Percentiles rank a stretch among this genome's conserved stretches.
Conservation (phyloP, 2,113 vertebrate genomes). For the Aleadryas rufinucha region DNA sequence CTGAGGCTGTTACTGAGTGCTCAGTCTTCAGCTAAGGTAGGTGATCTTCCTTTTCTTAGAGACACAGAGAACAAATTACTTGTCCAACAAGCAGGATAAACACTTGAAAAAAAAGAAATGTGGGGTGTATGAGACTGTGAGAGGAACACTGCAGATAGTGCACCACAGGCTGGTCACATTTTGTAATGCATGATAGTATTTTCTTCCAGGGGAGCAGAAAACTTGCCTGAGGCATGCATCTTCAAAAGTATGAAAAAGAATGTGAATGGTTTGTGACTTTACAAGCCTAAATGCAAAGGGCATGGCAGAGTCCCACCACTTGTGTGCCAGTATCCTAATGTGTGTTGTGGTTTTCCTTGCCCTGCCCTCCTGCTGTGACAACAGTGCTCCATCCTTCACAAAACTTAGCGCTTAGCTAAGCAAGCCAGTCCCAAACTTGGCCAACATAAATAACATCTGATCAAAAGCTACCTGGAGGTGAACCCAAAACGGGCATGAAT, state of each 20-base stretch:
- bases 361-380: not conserved
- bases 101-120: not conserved
- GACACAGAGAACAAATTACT: not conserved
- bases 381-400: not conserved
- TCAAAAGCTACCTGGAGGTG: not conserved
- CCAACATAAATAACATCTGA: not conserved
- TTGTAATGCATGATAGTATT: not conserved
- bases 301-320: not conserved
- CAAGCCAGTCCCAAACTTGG: not conserved
- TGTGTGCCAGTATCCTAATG: not conserved
- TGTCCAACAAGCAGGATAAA: not conserved
- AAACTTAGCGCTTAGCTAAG: not conserved
- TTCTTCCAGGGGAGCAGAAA: not conserved
- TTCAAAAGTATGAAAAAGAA: not conserved
- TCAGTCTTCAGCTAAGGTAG: not conserved
- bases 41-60: not conserved
- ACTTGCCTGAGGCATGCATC: not conserved
- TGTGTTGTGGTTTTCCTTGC: not conserved
- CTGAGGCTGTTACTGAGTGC: not conserved
- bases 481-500: not conserved
- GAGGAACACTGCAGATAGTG: not conserved
- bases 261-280: not conserved
- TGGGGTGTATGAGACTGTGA: not conserved
- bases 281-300: not conserved
- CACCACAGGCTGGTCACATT: not conserved